These are phyloP conservation scores for Rhea pennata DNA, from an alignment of 2,113 vertebrate genomes.

Conservation along the genomic window DNA sequence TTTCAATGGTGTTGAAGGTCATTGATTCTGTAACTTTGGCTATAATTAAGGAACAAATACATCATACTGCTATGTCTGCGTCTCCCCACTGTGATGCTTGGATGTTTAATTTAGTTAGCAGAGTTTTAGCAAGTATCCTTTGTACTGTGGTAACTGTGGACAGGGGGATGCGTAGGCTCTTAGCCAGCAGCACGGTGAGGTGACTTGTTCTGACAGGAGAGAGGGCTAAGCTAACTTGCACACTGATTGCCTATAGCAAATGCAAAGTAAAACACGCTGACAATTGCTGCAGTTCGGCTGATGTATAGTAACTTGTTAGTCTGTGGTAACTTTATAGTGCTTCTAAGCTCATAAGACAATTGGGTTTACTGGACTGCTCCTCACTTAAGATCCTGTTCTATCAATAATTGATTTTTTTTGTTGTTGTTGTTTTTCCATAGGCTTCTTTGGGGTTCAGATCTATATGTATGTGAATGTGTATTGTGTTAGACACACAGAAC, in stretches of 20 bases:
- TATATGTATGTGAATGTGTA: not conserved
- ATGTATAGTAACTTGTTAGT: not conserved
- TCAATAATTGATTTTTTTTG: not conserved
- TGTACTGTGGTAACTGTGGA: not conserved
- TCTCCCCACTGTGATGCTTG: not conserved
- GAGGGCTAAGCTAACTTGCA: not conserved
- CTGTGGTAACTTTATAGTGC: not conserved
- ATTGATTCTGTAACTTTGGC: not conserved
- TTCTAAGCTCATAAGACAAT: not conserved
- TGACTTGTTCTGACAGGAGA: conserved; percentile 25
- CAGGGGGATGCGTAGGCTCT: not conserved
- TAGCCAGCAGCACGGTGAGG: not conserved
- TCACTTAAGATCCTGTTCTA: not conserved
- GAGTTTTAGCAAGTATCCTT: not conserved
- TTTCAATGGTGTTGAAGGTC: not conserved
- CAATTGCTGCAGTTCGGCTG: not conserved
- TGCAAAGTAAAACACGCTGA: not conserved
- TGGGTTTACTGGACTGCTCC: not conserved
- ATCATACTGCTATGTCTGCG: not conserved
- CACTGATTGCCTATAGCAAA: not conserved
- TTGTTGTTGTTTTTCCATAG: not conserved
- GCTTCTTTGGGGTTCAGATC: not conserved
- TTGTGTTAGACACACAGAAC: not conserved
- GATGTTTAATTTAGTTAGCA: not conserved
- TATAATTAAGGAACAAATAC: not conserved